Conservation (phyloP, 2,113 vertebrate genomes). For the Petrocephalus zakoni region DNA sequence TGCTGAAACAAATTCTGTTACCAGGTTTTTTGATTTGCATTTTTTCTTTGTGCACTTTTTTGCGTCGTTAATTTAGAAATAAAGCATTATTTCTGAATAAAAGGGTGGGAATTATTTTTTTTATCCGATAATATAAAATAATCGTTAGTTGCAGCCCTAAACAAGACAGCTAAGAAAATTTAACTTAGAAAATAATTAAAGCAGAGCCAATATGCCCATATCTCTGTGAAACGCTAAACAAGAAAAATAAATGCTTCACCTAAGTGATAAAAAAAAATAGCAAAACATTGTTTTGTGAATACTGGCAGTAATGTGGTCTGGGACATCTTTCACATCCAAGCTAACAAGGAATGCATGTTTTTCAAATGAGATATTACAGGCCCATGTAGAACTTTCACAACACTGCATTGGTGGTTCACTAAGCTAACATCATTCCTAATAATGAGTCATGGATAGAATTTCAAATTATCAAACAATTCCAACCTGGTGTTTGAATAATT, state of each 20-base stretch:
- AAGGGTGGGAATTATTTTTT: too few relatives aligned
- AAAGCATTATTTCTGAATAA: too few relatives aligned
- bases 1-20: too few relatives aligned
- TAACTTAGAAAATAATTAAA: neutral
- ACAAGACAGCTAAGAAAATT: neutral
- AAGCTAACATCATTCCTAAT: neutral
- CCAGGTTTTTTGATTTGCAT: too few relatives aligned
- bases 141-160: too few relatives aligned
- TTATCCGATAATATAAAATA: too few relatives aligned
- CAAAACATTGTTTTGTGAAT: neutral
- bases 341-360: neutral
- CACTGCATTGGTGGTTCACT: neutral
- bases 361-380: neutral
- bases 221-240: neutral
- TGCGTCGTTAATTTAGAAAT: too few relatives aligned
- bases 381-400: neutral
- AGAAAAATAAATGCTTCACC: neutral
- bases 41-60: too few relatives aligned
- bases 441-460: neutral
- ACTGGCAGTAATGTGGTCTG: neutral
- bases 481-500: constrained; percentile 32
- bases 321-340: neutral
- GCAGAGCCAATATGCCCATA: neutral
- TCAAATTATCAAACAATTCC: neutral
- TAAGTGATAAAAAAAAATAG: neutral